A percentile compares a stretch with the other conserved stretches of the same genome.
Evolutionary conservation across 2,113 vertebrate species (phyloP).

Genomic region (Aegotheles bennettii): DNA sequence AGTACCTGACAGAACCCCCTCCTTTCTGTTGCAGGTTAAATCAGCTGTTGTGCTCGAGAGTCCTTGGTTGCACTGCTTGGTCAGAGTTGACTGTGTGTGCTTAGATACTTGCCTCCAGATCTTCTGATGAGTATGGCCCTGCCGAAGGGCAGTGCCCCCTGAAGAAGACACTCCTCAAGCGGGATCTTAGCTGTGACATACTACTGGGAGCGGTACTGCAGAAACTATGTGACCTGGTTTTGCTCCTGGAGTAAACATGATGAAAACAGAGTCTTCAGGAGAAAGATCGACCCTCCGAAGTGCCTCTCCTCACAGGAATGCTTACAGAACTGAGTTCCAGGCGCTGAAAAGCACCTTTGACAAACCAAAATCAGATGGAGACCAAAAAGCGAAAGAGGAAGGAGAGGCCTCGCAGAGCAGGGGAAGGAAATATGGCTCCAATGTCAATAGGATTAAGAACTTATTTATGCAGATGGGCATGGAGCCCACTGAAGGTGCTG

Average conservation of each 20-base stretch:
- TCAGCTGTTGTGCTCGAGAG: conserved; percentile 22
- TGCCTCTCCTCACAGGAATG: conserved; percentile 96
- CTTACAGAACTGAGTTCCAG: conserved; percentile 97
- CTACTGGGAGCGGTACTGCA: not conserved
- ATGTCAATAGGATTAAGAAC: conserved; percentile 98
- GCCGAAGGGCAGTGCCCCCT: not conserved
- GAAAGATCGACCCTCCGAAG: conserved; percentile 94
- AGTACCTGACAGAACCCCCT: conserved; percentile 10
- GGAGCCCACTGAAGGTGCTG: conserved; percentile 74
- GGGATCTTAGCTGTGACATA: not conserved
- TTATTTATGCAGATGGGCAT: conserved; percentile 98
- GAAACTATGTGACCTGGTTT: conserved; percentile 76
- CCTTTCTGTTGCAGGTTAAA: conserved; percentile 72
- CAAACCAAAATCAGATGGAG: conserved; percentile 88
- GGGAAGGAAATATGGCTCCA: conserved; percentile 92
- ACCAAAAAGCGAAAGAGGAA: conserved; percentile 82
- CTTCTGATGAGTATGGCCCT: not conserved
- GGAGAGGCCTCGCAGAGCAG: conserved; percentile 82
- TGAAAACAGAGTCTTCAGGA: conserved; percentile 94
- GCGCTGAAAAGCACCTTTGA: conserved; percentile 96
- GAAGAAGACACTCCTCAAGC: not conserved
- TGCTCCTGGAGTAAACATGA: conserved; percentile 86
- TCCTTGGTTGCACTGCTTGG: not conserved
- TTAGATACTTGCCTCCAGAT: conserved; percentile 2
- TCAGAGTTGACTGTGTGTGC: not conserved